Conservation (phyloP, 1,140 invertebrate species). For the Drosophila repleta region DNA sequence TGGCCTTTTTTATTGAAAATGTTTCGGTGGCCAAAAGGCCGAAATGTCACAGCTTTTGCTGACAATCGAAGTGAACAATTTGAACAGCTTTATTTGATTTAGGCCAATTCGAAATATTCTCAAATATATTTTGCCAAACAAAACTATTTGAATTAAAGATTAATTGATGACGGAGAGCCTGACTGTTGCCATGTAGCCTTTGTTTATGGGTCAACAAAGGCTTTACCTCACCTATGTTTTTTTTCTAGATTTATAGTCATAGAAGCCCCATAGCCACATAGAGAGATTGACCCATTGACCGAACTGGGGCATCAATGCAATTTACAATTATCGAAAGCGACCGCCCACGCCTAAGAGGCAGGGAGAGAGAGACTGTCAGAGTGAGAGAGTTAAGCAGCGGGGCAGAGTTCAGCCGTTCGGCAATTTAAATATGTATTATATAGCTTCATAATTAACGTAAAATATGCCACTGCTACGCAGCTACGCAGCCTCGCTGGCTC, state of each 20-base stretch:
- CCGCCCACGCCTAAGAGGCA: conserved; percentile 42
- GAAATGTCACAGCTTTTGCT: conserved; percentile 52
- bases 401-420: conserved; percentile 1
- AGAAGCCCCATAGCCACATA: conserved; percentile 5
- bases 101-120: not conserved
- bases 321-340: conserved; percentile 64
- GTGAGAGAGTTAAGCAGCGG: not conserved
- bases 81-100: conserved; percentile 19
- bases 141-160: conserved; percentile 7
- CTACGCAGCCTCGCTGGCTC: too few relatives aligned
- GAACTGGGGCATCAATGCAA: conserved; percentile 54
- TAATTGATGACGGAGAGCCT: not conserved
- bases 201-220: not conserved
- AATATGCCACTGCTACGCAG: conserved; percentile 38
- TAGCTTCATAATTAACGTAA: conserved; percentile 58
- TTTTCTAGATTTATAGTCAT: conserved; percentile 24
- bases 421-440: conserved; percentile 63
- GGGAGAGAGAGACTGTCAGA: not conserved
- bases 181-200: too few relatives aligned
- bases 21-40: conserved; percentile 30
- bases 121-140: not conserved
- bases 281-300: conserved; percentile 23
- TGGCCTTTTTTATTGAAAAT: conserved; percentile 70
- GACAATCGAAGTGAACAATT: conserved; percentile 39
- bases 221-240: not conserved